These are phyloP conservation scores for Hesperophylax magnus DNA, from an alignment of 1,140 invertebrate genomes.

Conservation along the genomic window DNA sequence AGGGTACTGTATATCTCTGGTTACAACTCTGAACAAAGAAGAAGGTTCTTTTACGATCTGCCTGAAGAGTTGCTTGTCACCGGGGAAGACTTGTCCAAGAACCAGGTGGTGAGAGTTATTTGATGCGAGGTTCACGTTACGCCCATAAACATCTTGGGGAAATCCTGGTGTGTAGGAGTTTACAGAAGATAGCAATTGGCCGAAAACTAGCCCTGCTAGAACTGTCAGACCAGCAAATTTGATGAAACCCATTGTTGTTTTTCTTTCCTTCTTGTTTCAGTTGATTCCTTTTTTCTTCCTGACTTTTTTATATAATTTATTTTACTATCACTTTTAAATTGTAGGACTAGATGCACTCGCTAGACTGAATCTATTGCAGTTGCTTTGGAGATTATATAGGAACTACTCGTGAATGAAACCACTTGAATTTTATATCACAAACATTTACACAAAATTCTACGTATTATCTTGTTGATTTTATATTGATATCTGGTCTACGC, in stretches of 20 bases:
- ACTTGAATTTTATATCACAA: background rate
- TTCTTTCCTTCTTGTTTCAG: too few relatives aligned
- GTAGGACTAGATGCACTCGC: background rate
- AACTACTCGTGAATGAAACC: background rate
- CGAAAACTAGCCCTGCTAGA: slow-evolving; percentile 2
- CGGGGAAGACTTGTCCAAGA: slow-evolving; percentile 21
- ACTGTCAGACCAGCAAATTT: background rate
- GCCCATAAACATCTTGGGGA: slow-evolving; percentile 1
- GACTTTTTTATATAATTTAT: too few relatives aligned
- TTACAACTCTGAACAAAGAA: slow-evolving; percentile 61
- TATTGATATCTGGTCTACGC: slow-evolving; percentile 23
- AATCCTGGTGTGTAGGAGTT: background rate
- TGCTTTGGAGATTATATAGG: background rate
- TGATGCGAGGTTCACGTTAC: slow-evolving; percentile 36
- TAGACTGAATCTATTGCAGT: background rate
- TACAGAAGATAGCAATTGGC: background rate
- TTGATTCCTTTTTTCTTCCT: too few relatives aligned
- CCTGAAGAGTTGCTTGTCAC: slow-evolving; percentile 59
- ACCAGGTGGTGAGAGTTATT: slow-evolving; percentile 48
- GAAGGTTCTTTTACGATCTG: slow-evolving; percentile 62
- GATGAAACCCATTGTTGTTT: slow-evolving; percentile 2
- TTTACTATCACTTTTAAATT: too few relatives aligned
- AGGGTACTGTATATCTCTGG: slow-evolving; percentile 59
- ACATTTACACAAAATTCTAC: background rate
- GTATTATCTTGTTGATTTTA: slow-evolving; percentile 19